phyloP scores from a whole-genome alignment of 2,888 invertebrate genomes.

The Ryuthela nishihirai region DNA sequence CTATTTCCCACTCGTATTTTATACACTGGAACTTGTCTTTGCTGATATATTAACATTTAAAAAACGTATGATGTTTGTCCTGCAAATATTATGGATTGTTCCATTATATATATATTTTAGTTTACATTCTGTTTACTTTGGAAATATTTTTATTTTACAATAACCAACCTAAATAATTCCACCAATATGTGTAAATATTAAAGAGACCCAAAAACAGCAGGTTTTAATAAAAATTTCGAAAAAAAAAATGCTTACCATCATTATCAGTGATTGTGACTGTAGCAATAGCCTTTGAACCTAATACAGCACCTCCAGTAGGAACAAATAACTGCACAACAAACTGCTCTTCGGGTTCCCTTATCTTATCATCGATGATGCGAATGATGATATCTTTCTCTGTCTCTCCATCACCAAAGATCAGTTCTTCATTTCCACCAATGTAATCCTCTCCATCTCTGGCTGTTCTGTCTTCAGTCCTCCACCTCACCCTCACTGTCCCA shows the following conservation, averaged over 20 bases:
- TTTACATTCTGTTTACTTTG: too few species aligned
- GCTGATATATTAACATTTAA: too few species aligned
- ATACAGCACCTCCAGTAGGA: neutral
- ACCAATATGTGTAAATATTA: too few species aligned
- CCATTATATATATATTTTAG: too few species aligned
- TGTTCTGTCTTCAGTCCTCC: neutral
- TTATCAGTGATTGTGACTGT: neutral
- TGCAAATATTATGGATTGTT: too few species aligned
- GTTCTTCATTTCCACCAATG: neutral
- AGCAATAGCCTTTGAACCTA: neutral
- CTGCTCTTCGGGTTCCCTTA: neutral
- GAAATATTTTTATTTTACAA: too few species aligned
- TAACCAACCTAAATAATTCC: too few species aligned
- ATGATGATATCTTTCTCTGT: constrained; percentile 1
- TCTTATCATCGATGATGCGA: constrained; percentile 3
- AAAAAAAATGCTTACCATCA: constrained; percentile 2
- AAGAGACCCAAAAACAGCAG: neutral
- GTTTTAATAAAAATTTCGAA: too few species aligned
- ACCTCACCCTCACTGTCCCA: neutral
- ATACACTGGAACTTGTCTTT: too few species aligned
- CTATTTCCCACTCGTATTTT: too few species aligned
- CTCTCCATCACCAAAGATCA: neutral
- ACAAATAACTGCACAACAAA: constrained; percentile 11
- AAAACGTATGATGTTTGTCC: too few species aligned
- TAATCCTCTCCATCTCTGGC: constrained; percentile 1